Evolutionary conservation across 2,113 vertebrate genomes (phyloP).

Genomic region (Rhynchomys soricoides): DNA sequence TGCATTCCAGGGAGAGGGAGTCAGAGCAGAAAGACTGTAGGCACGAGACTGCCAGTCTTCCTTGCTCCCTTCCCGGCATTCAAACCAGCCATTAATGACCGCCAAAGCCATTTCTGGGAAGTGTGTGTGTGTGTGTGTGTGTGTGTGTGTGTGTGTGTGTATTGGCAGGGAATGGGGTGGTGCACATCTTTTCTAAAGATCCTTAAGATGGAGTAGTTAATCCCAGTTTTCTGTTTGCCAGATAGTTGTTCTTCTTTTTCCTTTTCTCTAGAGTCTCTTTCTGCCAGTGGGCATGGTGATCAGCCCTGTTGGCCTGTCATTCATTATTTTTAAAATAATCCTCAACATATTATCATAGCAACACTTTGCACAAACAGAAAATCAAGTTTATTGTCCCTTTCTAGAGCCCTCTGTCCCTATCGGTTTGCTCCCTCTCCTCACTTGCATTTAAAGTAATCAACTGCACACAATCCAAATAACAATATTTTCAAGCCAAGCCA

Average conservation of each 20-base stretch:
- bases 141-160: background rate
- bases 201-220: constrained; percentile 52
- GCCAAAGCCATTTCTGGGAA: constrained; percentile 48
- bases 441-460: constrained; percentile 51
- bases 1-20: constrained; percentile 74
- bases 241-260: background rate
- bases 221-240: constrained; percentile 45
- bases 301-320: constrained; percentile 9
- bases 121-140: background rate
- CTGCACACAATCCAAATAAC: constrained; percentile 4
- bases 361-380: constrained; percentile 57
- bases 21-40: constrained; percentile 40
- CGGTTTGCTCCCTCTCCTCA: background rate
- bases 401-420: constrained; percentile 11
- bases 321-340: constrained; percentile 45
- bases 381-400: constrained; percentile 14
- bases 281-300: constrained; percentile 12
- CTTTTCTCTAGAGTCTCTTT: background rate
- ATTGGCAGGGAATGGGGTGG: background rate
- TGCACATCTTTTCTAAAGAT: constrained; percentile 55
- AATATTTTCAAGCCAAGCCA: constrained; percentile 64
- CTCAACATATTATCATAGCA: constrained; percentile 58
- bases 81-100: constrained; percentile 60
- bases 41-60: constrained; percentile 66
- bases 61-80: constrained; percentile 51